These are phyloP conservation scores for Dendrocopos noguchii DNA, from an alignment of 2,113 vertebrate genomes.

Conservation along the genomic window DNA sequence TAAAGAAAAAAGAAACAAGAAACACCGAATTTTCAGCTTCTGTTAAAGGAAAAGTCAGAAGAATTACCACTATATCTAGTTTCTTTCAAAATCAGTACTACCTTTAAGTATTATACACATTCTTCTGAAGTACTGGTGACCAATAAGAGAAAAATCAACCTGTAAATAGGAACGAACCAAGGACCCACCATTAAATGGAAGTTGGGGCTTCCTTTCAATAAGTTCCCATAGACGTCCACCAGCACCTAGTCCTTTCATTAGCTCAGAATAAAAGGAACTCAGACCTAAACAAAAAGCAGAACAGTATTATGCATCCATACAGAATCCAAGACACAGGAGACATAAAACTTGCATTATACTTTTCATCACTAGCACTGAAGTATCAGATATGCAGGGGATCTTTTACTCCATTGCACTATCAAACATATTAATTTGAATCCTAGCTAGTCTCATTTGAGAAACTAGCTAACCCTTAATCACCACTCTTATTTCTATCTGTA, in stretches of 20 bases:
- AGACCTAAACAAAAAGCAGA: slow-evolving; percentile 79
- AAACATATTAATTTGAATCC: neutral
- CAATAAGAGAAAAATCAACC: neutral
- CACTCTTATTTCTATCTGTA: neutral
- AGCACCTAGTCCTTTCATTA: slow-evolving; percentile 97
- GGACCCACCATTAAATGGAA: slow-evolving; percentile 86
- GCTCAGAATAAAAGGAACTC: slow-evolving; percentile 95
- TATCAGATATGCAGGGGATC: neutral
- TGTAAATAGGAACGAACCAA: neutral
- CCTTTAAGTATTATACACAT: neutral
- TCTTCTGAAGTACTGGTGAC: neutral
- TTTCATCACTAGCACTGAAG: neutral
- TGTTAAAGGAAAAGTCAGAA: neutral
- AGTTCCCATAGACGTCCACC: slow-evolving; percentile 95
- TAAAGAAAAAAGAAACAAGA: neutral
- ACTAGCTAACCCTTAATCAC: neutral
- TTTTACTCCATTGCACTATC: neutral
- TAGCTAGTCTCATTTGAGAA: neutral
- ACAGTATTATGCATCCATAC: neutral
- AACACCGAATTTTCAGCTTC: neutral
- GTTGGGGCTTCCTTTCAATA: slow-evolving; percentile 86
- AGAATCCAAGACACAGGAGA: neutral
- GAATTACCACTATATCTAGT: neutral
- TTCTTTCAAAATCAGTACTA: neutral
- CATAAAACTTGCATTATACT: neutral